Percentiles rank a stretch among this genome's conserved stretches.
phyloP scores from a whole-genome alignment of 2,113 vertebrate genomes.

The Alectura lathami region DNA sequence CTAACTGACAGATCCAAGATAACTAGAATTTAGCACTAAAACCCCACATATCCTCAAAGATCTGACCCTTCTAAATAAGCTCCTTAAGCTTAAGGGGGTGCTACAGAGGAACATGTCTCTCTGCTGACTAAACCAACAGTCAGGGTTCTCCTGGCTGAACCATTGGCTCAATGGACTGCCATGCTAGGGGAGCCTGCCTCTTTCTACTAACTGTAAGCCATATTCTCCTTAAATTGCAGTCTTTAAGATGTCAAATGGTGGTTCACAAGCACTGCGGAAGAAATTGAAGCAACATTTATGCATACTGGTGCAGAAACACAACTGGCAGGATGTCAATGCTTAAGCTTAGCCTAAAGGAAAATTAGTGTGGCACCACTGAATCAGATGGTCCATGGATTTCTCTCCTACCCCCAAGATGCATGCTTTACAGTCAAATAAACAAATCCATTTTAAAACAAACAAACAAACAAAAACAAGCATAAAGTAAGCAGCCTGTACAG shows the following conservation, averaged over 20 bases:
- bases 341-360: background rate
- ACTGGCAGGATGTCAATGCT: background rate
- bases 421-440: background rate
- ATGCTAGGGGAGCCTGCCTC: background rate
- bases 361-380: background rate
- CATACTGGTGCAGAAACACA: background rate
- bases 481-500: background rate
- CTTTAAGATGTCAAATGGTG: background rate
- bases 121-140: background rate
- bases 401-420: background rate
- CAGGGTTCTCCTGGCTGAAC: background rate
- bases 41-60: background rate
- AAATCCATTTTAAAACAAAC: background rate
- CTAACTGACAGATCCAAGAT: background rate
- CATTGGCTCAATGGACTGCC: background rate
- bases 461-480: background rate
- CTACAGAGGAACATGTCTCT: background rate
- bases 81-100: background rate
- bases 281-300: background rate
- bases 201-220: background rate
- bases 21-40: background rate
- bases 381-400: background rate
- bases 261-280: background rate
- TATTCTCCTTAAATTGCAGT: background rate
- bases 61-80: background rate